Percentiles rank a stretch among this genome's conserved stretches.
Conservation (phyloP, 2,797 vertebrate species). For the Huso huso region DNA sequence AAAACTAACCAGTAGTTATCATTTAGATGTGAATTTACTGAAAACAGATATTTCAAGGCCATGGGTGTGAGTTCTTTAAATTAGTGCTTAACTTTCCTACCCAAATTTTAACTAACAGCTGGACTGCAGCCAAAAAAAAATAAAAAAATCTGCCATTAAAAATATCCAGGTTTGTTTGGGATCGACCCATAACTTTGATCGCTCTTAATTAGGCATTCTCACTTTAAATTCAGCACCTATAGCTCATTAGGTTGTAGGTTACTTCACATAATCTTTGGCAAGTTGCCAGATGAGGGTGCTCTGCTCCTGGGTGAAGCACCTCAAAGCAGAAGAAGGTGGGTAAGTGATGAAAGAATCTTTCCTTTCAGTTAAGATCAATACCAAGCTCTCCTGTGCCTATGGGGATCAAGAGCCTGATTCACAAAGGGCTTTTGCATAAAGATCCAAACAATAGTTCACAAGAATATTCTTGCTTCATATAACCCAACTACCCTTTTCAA, state of each 20-base stretch:
- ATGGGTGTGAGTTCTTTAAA: not conserved
- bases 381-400: conserved; percentile 51
- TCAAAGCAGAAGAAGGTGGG: conserved; percentile 56
- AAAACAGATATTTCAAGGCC: no score
- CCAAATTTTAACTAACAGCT: conserved; percentile 14
- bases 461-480: conserved; percentile 43
- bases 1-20: no score
- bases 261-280: conserved; percentile 62
- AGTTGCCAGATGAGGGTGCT: conserved; percentile 72
- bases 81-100: not conserved
- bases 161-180: conserved; percentile 70
- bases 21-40: not conserved
- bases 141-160: conserved; percentile 38
- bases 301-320: conserved; percentile 54
- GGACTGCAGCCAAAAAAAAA: not conserved
- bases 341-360: conserved; percentile 56
- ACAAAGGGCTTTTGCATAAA: conserved; percentile 63
- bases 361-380: conserved; percentile 61
- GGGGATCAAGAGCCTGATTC: conserved; percentile 61
- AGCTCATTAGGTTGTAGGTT: conserved; percentile 51
- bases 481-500: conserved; percentile 16
- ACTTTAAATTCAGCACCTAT: conserved; percentile 54
- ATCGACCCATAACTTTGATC: conserved; percentile 65
- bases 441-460: conserved; percentile 63
- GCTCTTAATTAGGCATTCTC: conserved; percentile 61